Percentiles rank a stretch among this genome's conserved stretches.
Conservation (phyloP, 2,797 vertebrate species). For the Pantherophis vulpinus region DNA sequence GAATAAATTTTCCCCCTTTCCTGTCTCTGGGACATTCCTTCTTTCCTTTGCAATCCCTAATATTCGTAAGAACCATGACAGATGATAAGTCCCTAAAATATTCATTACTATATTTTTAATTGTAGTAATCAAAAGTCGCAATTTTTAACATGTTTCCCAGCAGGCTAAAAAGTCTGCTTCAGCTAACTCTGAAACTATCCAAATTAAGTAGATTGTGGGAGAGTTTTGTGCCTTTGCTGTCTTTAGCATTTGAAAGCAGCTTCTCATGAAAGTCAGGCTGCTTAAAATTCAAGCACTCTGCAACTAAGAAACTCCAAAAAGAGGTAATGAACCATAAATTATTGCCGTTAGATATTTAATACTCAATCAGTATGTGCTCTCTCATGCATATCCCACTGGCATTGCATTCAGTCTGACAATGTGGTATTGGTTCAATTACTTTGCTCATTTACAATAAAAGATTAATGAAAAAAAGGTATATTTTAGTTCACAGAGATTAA, state of each 20-base stretch:
- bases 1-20: neutral
- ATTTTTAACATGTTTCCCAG: slow-evolving; percentile 32
- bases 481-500: slow-evolving; percentile 92
- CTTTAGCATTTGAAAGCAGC: slow-evolving; percentile 64
- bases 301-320: slow-evolving; percentile 80
- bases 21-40: neutral
- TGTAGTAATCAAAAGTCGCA: slow-evolving; percentile 37
- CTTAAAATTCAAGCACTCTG: slow-evolving; percentile 78
- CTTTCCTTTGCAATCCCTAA: neutral
- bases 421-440: slow-evolving; percentile 81
- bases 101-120: slow-evolving; percentile 38
- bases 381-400: slow-evolving; percentile 81
- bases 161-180: slow-evolving; percentile 41
- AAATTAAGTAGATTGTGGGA: slow-evolving; percentile 52
- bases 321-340: slow-evolving; percentile 85
- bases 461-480: slow-evolving; percentile 89
- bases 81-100: slow-evolving; percentile 1
- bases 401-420: slow-evolving; percentile 79
- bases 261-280: slow-evolving; percentile 68
- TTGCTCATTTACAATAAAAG: slow-evolving; percentile 88
- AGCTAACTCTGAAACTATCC: slow-evolving; percentile 49
- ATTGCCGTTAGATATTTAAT: slow-evolving; percentile 84
- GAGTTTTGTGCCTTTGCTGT: slow-evolving; percentile 49
- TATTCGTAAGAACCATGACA: neutral
- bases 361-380: slow-evolving; percentile 82